Conservation (phyloP, 23 tunicate species). For the Botrylloides violaceus region DNA sequence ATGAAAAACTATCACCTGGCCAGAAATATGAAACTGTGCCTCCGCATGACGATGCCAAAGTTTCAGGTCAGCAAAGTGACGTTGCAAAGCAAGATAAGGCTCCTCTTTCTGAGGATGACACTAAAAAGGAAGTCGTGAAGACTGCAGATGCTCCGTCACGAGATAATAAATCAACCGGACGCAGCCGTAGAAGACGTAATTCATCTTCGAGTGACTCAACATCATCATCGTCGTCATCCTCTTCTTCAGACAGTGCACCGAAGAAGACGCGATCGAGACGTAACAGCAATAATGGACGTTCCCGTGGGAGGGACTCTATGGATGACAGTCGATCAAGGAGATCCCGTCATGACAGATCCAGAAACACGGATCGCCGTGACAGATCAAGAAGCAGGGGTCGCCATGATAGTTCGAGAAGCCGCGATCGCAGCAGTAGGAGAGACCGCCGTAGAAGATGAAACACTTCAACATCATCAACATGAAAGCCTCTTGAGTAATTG, state of each 20-base stretch:
- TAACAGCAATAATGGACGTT: background rate
- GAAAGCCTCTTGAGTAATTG: background rate
- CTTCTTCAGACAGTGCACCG: background rate
- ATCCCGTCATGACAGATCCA: background rate
- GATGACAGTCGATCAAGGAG: background rate
- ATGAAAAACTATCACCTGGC: no score
- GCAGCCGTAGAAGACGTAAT: background rate
- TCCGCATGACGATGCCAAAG: no score
- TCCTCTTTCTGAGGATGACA: no score
- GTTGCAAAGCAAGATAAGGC: no score
- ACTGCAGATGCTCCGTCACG: no score
- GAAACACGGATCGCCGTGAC: background rate
- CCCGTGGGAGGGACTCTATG: background rate
- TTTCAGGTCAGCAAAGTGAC: no score
- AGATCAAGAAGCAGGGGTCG: conserved; percentile 3
- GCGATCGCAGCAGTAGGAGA: background rate
- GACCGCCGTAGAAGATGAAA: background rate
- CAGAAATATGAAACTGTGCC: no score
- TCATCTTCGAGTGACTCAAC: background rate
- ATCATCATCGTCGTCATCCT: background rate
- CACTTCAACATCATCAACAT: background rate
- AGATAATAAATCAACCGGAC: no score
- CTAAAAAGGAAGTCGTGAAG: no score
- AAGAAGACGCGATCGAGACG: background rate
- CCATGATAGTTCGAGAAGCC: background rate